Evolutionary conservation across 2,113 vertebrate species (phyloP).

Genomic region (Terrapene triunguis): DNA sequence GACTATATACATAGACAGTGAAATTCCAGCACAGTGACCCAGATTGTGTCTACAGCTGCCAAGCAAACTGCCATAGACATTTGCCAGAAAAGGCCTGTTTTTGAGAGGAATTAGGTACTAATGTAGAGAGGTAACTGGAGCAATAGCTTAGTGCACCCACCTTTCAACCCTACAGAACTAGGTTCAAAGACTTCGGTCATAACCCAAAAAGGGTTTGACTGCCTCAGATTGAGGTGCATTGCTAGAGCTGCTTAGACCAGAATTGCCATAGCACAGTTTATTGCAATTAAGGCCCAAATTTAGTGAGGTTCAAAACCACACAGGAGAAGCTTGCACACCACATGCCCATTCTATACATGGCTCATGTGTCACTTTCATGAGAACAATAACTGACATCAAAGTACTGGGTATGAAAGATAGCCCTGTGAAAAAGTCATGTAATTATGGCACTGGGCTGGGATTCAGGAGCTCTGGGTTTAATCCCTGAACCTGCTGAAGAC

Average conservation of each 20-base stretch:
- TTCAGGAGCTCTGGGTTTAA: not conserved
- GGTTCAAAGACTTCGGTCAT: slow-evolving; percentile 14
- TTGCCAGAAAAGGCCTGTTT: slow-evolving; percentile 49
- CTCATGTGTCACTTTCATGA: not conserved
- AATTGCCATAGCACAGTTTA: fast-evolving
- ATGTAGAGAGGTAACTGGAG: not conserved
- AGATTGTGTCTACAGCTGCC: slow-evolving; percentile 66
- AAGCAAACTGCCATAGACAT: slow-evolving; percentile 67
- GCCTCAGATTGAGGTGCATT: not conserved
- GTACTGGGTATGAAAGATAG: fast-evolving
- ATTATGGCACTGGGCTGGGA: not conserved
- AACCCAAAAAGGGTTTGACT: slow-evolving; percentile 10
- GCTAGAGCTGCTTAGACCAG: not conserved
- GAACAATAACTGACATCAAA: not conserved
- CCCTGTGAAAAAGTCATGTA: not conserved
- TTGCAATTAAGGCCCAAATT: not conserved
- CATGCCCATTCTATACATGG: not conserved
- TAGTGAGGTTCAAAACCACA: not conserved
- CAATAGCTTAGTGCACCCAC: not conserved
- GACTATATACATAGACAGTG: slow-evolving; percentile 70
- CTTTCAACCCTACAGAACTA: not conserved
- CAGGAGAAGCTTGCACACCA: not conserved
- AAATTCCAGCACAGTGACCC: slow-evolving; percentile 72
- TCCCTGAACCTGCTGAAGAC: not conserved
- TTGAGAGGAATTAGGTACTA: slow-evolving; percentile 31